Conservation (phyloP, 2,888 invertebrate genomes). For the Chrysolina americana region DNA sequence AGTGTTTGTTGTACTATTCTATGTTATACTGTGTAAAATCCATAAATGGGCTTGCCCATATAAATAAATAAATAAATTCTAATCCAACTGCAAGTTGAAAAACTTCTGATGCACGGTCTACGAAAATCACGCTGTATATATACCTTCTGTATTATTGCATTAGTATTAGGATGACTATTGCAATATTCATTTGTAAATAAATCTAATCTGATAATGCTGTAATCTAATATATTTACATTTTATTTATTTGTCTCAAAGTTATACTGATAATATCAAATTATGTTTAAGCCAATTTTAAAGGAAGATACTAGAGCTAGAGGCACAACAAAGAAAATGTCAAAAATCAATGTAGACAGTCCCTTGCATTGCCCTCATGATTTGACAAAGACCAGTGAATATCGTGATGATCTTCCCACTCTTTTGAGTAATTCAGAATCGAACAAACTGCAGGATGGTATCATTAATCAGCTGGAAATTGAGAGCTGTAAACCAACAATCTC, state of each 20-base stretch:
- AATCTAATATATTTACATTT: background rate
- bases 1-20: too few relatives aligned
- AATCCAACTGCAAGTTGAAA: too few relatives aligned
- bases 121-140: too few relatives aligned
- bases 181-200: too few relatives aligned
- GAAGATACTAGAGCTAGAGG: slow-evolving; percentile 67
- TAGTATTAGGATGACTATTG: too few relatives aligned
- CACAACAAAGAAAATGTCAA: slow-evolving; percentile 61
- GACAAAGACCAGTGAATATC: slow-evolving; percentile 71
- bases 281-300: slow-evolving; percentile 69
- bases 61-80: too few relatives aligned
- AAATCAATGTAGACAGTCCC: slow-evolving; percentile 72
- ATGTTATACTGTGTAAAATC: too few relatives aligned
- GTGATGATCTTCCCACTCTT: slow-evolving; percentile 74
- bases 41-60: too few relatives aligned
- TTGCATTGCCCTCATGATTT: slow-evolving; percentile 77
- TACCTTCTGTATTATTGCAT: too few relatives aligned
- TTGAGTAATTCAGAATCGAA: slow-evolving; percentile 56
- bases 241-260: background rate
- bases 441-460: slow-evolving; percentile 26
- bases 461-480: slow-evolving; percentile 50
- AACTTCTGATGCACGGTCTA: too few relatives aligned
- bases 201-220: background rate
- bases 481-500: slow-evolving; percentile 55
- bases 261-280: slow-evolving; percentile 34